phyloP scores from a whole-genome alignment of 2,113 vertebrate species.

The Scomber japonicus region DNA sequence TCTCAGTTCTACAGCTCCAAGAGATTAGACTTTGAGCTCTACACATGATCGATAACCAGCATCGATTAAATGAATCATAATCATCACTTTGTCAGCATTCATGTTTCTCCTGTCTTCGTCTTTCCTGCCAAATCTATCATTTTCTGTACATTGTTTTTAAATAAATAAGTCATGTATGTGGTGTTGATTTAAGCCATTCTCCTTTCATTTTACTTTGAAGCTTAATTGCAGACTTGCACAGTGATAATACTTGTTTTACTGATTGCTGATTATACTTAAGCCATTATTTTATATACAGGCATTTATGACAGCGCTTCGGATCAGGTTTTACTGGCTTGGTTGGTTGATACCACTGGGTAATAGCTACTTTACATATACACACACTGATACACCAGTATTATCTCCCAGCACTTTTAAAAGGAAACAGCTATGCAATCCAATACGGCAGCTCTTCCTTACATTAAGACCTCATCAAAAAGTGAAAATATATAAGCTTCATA shows the following conservation, averaged over 20 bases:
- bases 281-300: too few relatives aligned
- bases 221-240: not conserved
- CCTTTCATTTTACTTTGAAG: not conserved
- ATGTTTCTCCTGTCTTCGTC: not conserved
- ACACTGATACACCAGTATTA: not conserved
- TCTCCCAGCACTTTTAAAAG: not conserved
- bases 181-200: not conserved
- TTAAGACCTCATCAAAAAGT: too few relatives aligned
- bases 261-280: too few relatives aligned
- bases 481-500: too few relatives aligned
- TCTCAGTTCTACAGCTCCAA: constrained; percentile 93
- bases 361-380: not conserved
- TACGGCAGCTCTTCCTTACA: too few relatives aligned
- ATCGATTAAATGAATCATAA: not conserved
- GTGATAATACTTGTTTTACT: not conserved
- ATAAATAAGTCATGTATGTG: constrained; percentile 63
- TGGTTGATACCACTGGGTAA: not conserved
- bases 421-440: too few relatives aligned
- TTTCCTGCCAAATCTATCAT: constrained; percentile 5
- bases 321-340: too few relatives aligned
- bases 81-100: not conserved
- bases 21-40: constrained; percentile 92
- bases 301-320: too few relatives aligned
- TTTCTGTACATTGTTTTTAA: constrained; percentile 71
- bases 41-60: constrained; percentile 76